Conservation (phyloP, 1,140 invertebrate species). For the Sitophilus oryzae region DNA sequence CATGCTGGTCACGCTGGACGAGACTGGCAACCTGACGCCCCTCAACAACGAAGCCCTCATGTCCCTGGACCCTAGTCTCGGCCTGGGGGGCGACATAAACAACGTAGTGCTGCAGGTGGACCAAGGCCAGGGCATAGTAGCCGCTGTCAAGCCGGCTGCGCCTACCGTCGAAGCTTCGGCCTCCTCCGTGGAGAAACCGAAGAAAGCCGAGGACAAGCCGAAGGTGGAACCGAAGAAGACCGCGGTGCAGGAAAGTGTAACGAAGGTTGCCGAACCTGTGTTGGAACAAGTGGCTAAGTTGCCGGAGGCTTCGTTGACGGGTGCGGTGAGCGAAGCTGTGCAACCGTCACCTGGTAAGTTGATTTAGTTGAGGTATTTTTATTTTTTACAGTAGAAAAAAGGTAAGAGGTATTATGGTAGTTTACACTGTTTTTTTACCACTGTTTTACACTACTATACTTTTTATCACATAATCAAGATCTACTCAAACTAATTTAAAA, state of each 20-base stretch:
- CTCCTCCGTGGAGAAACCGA: background rate
- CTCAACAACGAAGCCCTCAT: slow-evolving; percentile 61
- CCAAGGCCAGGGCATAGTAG: slow-evolving; percentile 25
- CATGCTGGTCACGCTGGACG: slow-evolving; percentile 57
- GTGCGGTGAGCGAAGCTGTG: too few relatives aligned
- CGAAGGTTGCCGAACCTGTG: too few relatives aligned
- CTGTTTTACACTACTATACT: too few relatives aligned
- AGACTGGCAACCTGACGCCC: slow-evolving; percentile 62
- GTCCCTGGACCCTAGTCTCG: slow-evolving; percentile 40
- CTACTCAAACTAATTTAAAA: background rate
- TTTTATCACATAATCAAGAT: too few relatives aligned
- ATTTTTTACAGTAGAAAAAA: too few relatives aligned
- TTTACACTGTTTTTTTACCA: too few relatives aligned
- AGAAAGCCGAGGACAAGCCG: background rate
- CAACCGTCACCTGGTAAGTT: too few relatives aligned
- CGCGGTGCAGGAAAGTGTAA: too few relatives aligned
- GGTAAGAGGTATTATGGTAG: too few relatives aligned
- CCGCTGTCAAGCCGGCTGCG: slow-evolving; percentile 6
- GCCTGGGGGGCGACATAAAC: slow-evolving; percentile 36
- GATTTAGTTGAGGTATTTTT: too few relatives aligned
- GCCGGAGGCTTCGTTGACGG: too few relatives aligned
- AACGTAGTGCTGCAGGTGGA: slow-evolving; percentile 43
- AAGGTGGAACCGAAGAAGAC: background rate
- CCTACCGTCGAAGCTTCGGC: background rate
- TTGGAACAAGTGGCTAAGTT: too few relatives aligned